Base-by-base conservation (phyloP, 2,797 vertebrate genomes). In the Gymnopithys bicolor region DNA sequence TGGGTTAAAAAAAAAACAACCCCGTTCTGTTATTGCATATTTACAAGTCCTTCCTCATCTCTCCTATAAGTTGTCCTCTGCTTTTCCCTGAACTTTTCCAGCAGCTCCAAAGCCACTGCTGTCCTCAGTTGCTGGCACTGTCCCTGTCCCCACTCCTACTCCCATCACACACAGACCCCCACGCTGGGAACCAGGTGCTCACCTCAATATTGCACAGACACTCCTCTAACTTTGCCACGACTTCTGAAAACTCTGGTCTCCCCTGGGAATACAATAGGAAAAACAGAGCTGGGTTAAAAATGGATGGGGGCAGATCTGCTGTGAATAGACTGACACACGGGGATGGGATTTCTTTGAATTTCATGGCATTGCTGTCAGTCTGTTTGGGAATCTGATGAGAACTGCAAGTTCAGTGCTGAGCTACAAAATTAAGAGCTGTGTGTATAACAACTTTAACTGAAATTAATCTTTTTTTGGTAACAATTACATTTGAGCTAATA, bases 181-280 rank as follows among this genome's bases (percentile, higher is more conserved):
- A 4, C 4, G 5, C 17, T 12, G 60, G 89, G 67, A 76, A 16
- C 11, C 23, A 25, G 46, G 22, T 27, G 46, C 94, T 96, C 97
- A 99, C 99, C 98, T 99, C 99, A 10, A 99, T 98, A 28, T 99
- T 99, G 96, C 98, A 98, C 76, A 99, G 98, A 68, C 99, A 99
- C 89, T 99, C 99, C 94, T 99, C 99, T 68, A 99, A 95, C 84
- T 98, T 99, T 39, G 97, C 95, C 51, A 99, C 98, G 11, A 99
- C 98, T 97, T 99, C 99, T 45, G 99, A 99, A 96, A 99, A 99
- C 91, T 99, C 98, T 0, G 99, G 99, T 77, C 99, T 98, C 92
- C 99, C 99, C 99, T 99, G 97, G 32, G 94, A 96, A 88, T 78
- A 69, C 45, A 94, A 71, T 0, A 92, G 90, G 52, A 35, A 91